phyloP scores from a whole-genome alignment of 2,113 vertebrate genomes.

The Labeo catla region DNA sequence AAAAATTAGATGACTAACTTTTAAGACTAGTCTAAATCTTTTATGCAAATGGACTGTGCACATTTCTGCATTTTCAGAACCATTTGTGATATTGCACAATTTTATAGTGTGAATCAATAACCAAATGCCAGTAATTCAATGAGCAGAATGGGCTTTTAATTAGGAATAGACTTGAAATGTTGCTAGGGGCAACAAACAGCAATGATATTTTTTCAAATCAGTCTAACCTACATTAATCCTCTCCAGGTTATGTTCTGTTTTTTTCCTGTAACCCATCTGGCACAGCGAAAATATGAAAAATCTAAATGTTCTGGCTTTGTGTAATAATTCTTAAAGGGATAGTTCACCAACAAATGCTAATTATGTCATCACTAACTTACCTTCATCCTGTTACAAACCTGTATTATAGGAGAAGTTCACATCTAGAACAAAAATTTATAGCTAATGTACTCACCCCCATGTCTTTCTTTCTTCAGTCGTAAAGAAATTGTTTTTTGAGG shows the following conservation, averaged over 20 bases:
- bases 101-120: background rate
- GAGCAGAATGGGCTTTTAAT: background rate
- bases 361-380: too few species aligned
- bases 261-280: background rate
- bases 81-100: background rate
- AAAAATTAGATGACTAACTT: too few species aligned
- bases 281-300: background rate
- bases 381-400: too few species aligned
- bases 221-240: background rate
- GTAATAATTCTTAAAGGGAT: background rate
- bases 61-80: background rate
- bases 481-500: too few species aligned
- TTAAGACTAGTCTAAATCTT: too few species aligned
- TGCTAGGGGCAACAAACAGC: background rate
- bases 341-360: background rate
- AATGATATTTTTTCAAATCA: background rate
- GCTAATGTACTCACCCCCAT: too few species aligned
- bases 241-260: background rate
- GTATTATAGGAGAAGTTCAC: too few species aligned
- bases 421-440: too few species aligned
- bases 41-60: background rate
- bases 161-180: background rate
- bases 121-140: background rate
- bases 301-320: background rate
- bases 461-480: too few species aligned